phyloP scores from a whole-genome alignment of 1,140 invertebrate species.

The Trachymyrmex septentrionalis region DNA sequence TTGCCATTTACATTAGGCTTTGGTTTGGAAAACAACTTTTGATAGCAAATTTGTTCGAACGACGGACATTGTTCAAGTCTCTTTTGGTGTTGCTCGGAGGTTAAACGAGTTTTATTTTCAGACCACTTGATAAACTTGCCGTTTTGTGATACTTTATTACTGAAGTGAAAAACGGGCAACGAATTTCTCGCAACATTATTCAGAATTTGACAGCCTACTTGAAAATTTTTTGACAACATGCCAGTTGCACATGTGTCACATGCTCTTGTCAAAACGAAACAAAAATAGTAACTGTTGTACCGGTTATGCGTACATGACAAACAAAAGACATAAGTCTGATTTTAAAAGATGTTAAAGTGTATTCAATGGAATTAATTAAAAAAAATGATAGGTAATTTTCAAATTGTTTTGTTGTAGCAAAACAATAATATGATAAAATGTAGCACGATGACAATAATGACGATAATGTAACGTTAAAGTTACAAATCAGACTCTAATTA shows the following conservation, averaged over 20 bases:
- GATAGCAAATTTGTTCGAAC: background rate
- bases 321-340: background rate
- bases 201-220: slow-evolving; percentile 32
- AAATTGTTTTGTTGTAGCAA: no score
- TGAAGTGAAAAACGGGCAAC: background rate
- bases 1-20: slow-evolving; percentile 23
- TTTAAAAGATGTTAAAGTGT: background rate
- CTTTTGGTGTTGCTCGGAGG: slow-evolving; percentile 6
- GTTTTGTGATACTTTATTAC: background rate
- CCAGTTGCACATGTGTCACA: slow-evolving; percentile 62
- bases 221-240: slow-evolving; percentile 74
- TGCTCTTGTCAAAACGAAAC: slow-evolving; percentile 20
- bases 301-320: background rate
- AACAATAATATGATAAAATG: no score
- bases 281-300: background rate
- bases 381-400: background rate
- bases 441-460: no score
- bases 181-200: slow-evolving; percentile 7
- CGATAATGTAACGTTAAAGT: no score
- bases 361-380: background rate
- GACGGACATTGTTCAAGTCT: slow-evolving; percentile 42
- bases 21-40: background rate
- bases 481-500: background rate
- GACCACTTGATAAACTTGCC: background rate
- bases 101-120: background rate